Evolutionary conservation across 1,140 invertebrate genomes (phyloP).

Genomic region (Melitaea cinxia): DNA sequence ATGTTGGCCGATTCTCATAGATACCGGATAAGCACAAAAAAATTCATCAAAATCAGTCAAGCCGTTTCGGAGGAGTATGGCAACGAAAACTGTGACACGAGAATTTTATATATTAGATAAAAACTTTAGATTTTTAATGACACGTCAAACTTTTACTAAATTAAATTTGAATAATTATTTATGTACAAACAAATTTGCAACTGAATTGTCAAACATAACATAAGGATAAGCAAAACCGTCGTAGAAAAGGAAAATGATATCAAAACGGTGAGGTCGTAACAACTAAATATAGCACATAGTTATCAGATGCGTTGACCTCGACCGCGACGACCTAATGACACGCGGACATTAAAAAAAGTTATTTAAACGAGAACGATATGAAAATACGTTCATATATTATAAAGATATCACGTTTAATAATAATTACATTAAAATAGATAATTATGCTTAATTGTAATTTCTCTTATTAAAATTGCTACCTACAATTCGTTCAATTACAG

Average conservation of each 20-base stretch:
- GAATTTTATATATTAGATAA: too few species aligned
- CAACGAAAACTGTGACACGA: too few species aligned
- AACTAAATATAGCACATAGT: not conserved
- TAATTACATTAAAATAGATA: too few species aligned
- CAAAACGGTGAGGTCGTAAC: not conserved
- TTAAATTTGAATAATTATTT: not conserved
- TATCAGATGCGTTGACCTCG: not conserved
- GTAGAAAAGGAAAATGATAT: constrained; percentile 1
- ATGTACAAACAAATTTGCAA: not conserved
- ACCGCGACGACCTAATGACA: constrained; percentile 5
- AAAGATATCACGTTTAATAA: not conserved
- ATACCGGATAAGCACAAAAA: too few species aligned
- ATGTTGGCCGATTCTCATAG: too few species aligned
- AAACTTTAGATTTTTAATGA: too few species aligned
- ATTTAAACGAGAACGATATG: not conserved
- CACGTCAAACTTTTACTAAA: not conserved
- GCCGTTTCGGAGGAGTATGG: too few species aligned
- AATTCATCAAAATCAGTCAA: too few species aligned
- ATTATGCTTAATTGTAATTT: too few species aligned
- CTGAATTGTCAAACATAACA: not conserved
- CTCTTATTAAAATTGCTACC: too few species aligned
- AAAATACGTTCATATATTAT: not conserved
- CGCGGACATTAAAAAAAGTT: not conserved
- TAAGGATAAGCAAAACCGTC: not conserved
- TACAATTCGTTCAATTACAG: too few species aligned